Evolutionary conservation across 1,140 invertebrate species (phyloP).

Genomic region (Lordiphosa collinella): DNA sequence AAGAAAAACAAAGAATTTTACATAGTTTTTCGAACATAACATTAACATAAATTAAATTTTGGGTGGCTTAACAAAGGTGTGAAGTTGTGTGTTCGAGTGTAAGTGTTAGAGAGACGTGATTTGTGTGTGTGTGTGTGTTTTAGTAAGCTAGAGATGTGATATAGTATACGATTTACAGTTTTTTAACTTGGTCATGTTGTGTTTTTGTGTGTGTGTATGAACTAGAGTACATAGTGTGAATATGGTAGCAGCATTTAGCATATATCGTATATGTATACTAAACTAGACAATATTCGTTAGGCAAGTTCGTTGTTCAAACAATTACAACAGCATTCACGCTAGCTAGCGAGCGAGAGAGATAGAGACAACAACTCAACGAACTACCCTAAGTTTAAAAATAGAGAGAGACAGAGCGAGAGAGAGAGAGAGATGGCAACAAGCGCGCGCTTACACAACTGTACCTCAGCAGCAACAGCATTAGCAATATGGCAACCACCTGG

Average conservation of each 20-base stretch:
- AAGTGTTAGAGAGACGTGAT: constrained; percentile 31
- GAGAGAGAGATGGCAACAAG: constrained; percentile 7
- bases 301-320: constrained; percentile 67
- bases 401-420: constrained; percentile 31
- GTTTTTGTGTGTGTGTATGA: constrained; percentile 9
- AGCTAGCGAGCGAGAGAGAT: constrained; percentile 23
- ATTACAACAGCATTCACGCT: constrained; percentile 70
- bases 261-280: constrained; percentile 59
- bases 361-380: constrained; percentile 9
- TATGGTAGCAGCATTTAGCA: constrained; percentile 66
- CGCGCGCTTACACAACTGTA: constrained; percentile 10
- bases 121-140: constrained; percentile 35
- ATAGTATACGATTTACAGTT: too few relatives aligned
- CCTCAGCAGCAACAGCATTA: constrained; percentile 18
- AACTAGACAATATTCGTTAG: constrained; percentile 73
- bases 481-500: too few relatives aligned
- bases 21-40: constrained; percentile 41
- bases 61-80: constrained; percentile 42
- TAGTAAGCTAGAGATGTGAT: constrained; percentile 31
- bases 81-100: constrained; percentile 13
- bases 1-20: constrained; percentile 35
- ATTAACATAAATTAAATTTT: constrained; percentile 45
- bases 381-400: too few relatives aligned
- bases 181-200: constrained; percentile 3
- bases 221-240: constrained; percentile 23